phyloP scores from a whole-genome alignment of 2,797 vertebrate genomes.

The Alouatta caraya region DNA sequence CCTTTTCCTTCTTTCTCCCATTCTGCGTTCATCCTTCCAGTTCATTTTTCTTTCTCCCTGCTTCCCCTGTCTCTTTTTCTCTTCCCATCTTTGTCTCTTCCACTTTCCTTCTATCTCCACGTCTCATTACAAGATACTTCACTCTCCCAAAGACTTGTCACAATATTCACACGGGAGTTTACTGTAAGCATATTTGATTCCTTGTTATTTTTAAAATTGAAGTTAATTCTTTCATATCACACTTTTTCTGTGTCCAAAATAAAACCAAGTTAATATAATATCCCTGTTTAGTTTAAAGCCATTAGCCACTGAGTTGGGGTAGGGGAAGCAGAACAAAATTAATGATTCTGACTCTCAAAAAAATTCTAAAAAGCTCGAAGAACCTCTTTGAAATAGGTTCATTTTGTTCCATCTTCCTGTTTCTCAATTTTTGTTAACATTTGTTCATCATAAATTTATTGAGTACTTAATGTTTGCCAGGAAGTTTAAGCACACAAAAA shows the following conservation, averaged over 20 bases:
- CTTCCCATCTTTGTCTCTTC: not conserved
- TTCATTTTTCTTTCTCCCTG: not conserved
- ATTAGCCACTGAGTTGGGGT: not conserved
- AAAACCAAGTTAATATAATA: not conserved
- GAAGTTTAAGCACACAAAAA: not conserved
- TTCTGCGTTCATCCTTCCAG: not conserved
- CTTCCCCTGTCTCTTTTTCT: not conserved
- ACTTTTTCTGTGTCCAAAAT: not conserved
- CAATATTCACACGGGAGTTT: not conserved
- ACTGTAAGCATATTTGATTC: not conserved
- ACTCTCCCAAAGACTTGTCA: not conserved
- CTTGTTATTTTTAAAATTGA: slow-evolving; percentile 6
- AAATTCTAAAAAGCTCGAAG: not conserved
- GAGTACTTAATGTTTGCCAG: slow-evolving; percentile 4
- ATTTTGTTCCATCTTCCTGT: slow-evolving; percentile 8
- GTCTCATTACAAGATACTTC: not conserved
- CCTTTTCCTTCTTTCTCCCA: not conserved
- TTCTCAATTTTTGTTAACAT: not conserved
- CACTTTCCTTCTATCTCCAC: not conserved
- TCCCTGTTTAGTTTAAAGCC: not conserved
- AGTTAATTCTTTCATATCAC: not conserved
- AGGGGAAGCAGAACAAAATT: not conserved
- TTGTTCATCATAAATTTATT: slow-evolving; percentile 19
- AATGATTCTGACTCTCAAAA: not conserved
- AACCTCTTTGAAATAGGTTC: not conserved